Evolutionary conservation across 2,797 vertebrate genomes (phyloP).

Genomic region (Poeciliopsis presidionis): DNA sequence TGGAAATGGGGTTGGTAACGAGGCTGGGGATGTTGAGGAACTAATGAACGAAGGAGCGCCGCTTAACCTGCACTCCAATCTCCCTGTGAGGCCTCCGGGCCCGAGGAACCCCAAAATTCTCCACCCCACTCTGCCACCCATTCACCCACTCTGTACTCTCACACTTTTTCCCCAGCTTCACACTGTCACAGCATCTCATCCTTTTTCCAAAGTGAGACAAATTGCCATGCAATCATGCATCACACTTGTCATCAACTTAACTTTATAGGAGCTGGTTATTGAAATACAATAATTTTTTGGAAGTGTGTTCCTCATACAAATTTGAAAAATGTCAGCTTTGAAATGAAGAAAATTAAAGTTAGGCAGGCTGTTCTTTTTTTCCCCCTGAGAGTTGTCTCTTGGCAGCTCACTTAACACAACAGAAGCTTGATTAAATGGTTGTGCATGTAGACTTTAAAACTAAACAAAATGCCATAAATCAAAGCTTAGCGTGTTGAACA

Average conservation of each 20-base stretch:
- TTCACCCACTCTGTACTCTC: constrained; percentile 26
- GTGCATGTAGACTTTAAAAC: background rate
- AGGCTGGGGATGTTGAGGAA: constrained; percentile 41
- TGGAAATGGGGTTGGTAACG: constrained; percentile 5
- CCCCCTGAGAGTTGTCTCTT: background rate
- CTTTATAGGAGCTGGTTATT: background rate
- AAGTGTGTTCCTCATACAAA: background rate
- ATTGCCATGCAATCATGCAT: constrained; percentile 59
- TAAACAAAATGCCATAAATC: background rate
- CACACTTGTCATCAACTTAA: constrained; percentile 44
- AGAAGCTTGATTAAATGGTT: background rate
- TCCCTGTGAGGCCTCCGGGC: constrained; percentile 38
- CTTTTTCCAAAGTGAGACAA: constrained; percentile 49
- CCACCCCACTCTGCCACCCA: background rate
- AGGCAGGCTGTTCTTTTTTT: background rate
- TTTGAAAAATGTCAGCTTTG: background rate
- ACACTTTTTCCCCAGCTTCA: constrained; percentile 50
- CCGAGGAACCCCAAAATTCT: background rate
- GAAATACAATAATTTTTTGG: background rate
- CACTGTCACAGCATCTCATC: constrained; percentile 57
- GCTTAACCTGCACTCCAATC: constrained; percentile 62
- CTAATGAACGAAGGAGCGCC: constrained; percentile 62
- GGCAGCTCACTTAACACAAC: background rate
- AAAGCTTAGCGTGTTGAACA: background rate
- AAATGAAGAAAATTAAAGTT: background rate